A percentile compares a stretch with the other conserved stretches of the same genome.
These are phyloP conservation scores for Trichopria drosophilae DNA, from an alignment of 2,888 invertebrate species.

Conservation along the genomic window DNA sequence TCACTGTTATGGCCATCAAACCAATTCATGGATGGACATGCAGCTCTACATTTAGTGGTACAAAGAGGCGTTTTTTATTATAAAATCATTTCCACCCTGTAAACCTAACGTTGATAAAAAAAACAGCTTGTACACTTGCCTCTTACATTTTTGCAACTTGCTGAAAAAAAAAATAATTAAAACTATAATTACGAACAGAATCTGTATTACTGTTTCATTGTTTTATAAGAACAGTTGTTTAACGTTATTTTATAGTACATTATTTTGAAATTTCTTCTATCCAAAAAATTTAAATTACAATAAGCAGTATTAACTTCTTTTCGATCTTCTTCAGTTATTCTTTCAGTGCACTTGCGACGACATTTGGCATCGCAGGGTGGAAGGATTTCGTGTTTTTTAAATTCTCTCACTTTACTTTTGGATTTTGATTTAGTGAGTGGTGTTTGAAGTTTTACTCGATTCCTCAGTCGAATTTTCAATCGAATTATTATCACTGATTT, in stretches of 20 bases:
- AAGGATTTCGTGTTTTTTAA: background rate
- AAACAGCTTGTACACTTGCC: background rate
- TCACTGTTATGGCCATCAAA: too few species aligned
- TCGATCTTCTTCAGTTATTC: background rate
- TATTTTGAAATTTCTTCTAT: conserved; percentile 6
- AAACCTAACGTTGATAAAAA: conserved; percentile 3
- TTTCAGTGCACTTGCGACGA: conserved; percentile 5
- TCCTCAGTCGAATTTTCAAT: conserved; percentile 1
- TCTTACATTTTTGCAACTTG: background rate
- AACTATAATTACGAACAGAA: background rate
- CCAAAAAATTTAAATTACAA: conserved; percentile 2
- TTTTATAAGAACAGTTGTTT: conserved; percentile 1
- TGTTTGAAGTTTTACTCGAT: conserved; percentile 3
- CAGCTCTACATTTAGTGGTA: too few species aligned
- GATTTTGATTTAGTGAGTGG: conserved; percentile 3
- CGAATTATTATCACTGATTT: background rate
- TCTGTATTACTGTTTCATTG: conserved; percentile 1
- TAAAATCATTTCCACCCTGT: conserved; percentile 1
- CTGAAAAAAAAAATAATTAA: background rate
- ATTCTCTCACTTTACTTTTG: background rate
- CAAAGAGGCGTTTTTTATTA: conserved; percentile 4
- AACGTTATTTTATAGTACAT: background rate
- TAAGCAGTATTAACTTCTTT: conserved; percentile 7
- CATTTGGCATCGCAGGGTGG: conserved; percentile 2
- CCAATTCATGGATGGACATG: too few species aligned